phyloP scores from a whole-genome alignment of 2,113 vertebrate genomes.

The Nibea albiflora region DNA sequence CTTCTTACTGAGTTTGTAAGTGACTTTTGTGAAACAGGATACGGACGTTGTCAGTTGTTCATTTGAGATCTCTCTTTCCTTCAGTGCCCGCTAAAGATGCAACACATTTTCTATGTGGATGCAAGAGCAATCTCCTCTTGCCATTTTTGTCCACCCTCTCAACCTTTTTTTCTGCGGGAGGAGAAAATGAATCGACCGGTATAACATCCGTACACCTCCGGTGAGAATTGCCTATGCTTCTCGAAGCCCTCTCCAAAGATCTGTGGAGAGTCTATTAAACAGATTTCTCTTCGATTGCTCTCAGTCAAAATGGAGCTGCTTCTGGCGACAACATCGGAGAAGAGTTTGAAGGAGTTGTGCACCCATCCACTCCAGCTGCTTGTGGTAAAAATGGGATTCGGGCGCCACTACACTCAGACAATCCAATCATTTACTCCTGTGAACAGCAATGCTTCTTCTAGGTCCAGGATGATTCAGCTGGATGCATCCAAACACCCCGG shows the following conservation, averaged over 20 bases:
- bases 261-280: conserved; percentile 36
- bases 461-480: conserved; percentile 35
- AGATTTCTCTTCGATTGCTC: conserved; percentile 35
- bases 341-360: conserved; percentile 9
- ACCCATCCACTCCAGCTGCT: conserved; percentile 11
- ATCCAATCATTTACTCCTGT: conserved; percentile 49
- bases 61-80: not conserved
- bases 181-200: not conserved
- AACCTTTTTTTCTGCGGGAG: not conserved
- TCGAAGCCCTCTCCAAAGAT: conserved; percentile 19
- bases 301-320: conserved; percentile 13
- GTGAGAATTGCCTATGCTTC: conserved; percentile 34
- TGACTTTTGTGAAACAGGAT: not conserved
- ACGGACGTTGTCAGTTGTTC: not conserved
- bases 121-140: conserved; percentile 12
- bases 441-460: conserved; percentile 31
- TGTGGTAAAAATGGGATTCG: conserved; percentile 42
- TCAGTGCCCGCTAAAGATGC: not conserved
- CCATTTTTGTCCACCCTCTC: conserved; percentile 16
- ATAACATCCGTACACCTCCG: conserved; percentile 4
- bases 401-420: conserved; percentile 24
- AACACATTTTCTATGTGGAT: conserved; percentile 20
- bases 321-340: conserved; percentile 18
- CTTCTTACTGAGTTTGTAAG: not conserved
- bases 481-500: conserved; percentile 25